Conservation (phyloP, 2,113 vertebrate genomes). For the Syngnathus floridae region DNA sequence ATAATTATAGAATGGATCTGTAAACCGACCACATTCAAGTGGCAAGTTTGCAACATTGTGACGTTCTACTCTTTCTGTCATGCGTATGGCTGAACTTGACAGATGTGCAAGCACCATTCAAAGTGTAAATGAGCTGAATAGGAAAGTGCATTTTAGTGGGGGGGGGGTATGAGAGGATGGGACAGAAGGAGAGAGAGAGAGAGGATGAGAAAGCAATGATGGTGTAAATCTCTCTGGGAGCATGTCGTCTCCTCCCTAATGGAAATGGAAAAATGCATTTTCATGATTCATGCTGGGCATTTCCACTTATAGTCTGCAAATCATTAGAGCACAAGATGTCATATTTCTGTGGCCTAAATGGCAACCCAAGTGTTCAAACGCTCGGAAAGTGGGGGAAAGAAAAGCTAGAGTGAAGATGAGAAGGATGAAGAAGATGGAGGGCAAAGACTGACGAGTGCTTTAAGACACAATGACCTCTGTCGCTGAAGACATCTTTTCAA, state of each 20-base stretch:
- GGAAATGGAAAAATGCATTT: conserved; percentile 63
- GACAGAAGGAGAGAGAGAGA: conserved; percentile 12
- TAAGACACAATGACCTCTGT: not conserved
- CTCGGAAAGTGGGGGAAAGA: conserved; percentile 6
- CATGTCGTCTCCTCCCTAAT: conserved; percentile 53
- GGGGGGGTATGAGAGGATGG: conserved; percentile 6
- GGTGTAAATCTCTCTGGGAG: conserved; percentile 59
- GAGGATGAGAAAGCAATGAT: conserved; percentile 37
- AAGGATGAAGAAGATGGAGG: conserved; percentile 19
- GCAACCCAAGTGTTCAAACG: conserved; percentile 39
- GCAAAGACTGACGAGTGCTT: not conserved
- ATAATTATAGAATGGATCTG: conserved; percentile 39
- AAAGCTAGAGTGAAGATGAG: conserved; percentile 1
- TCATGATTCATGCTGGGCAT: conserved; percentile 65
- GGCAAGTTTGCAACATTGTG: conserved; percentile 1
- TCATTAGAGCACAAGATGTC: conserved; percentile 59
- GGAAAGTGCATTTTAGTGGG: conserved; percentile 12
- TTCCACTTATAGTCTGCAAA: conserved; percentile 61
- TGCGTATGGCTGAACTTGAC: not conserved
- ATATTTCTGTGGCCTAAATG: conserved; percentile 58
- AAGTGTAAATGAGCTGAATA: conserved; percentile 30
- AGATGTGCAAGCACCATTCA: conserved; percentile 15
- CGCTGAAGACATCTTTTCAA: not conserved
- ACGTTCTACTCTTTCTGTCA: conserved; percentile 13
- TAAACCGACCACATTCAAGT: conserved; percentile 43